These are phyloP conservation scores for Atrina japonica DNA, from an alignment of 2,888 invertebrate species.

Conservation along the genomic window DNA sequence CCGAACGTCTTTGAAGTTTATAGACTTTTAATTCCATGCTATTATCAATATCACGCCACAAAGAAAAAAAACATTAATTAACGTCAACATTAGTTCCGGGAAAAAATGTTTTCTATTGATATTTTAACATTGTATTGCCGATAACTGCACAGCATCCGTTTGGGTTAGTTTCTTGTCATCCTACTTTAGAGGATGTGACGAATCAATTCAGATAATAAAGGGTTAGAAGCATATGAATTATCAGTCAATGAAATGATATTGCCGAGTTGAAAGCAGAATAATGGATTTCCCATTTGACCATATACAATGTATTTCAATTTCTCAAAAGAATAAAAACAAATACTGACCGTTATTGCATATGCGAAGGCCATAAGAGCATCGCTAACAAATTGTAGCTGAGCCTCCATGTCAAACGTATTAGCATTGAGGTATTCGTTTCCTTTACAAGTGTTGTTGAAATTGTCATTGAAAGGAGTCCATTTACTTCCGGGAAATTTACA, in stretches of 20 bases:
- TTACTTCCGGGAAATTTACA: conserved; percentile 87
- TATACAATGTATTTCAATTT: background rate
- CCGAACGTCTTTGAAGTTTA: too few species aligned
- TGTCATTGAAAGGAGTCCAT: conserved; percentile 76
- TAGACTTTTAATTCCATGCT: too few species aligned
- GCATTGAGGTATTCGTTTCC: conserved; percentile 88
- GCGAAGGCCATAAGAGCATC: conserved; percentile 98
- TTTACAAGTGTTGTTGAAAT: conserved; percentile 85
- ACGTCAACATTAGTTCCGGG: too few species aligned
- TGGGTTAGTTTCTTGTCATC: too few species aligned
- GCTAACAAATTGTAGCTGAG: conserved; percentile 97
- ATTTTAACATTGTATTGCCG: too few species aligned
- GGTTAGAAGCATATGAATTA: background rate
- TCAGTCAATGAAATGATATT: background rate
- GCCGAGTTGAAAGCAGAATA: too few species aligned
- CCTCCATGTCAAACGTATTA: conserved; percentile 87
- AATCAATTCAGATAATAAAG: background rate
- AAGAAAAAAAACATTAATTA: too few species aligned
- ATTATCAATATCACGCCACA: too few species aligned
- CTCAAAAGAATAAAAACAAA: background rate
- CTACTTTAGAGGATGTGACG: background rate
- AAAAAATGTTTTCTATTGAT: too few species aligned
- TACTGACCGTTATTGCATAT: conserved; percentile 85
- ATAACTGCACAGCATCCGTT: too few species aligned
- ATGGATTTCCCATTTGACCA: background rate